These are phyloP conservation scores for Pyrgus malvae DNA, from an alignment of 2,888 invertebrate genomes.

Conservation along the genomic window DNA sequence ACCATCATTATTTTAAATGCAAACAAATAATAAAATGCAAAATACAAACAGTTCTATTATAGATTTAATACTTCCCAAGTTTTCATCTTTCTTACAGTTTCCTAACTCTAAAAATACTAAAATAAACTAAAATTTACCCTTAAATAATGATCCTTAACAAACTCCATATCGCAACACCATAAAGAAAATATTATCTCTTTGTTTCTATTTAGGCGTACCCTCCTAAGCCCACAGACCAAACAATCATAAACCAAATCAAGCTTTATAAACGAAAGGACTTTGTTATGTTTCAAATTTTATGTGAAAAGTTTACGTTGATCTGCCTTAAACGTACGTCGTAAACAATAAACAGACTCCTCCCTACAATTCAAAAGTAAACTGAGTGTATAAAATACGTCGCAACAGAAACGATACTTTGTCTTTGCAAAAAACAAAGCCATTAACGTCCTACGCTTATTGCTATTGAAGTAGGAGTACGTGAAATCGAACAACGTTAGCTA, in stretches of 20 bases:
- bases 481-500: conserved; percentile 49
- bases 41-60: too few relatives aligned
- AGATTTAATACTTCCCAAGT: too few relatives aligned
- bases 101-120: too few relatives aligned
- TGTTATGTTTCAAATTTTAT: conserved; percentile 17
- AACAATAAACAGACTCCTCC: conserved; percentile 10
- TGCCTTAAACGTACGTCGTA: conserved; percentile 6
- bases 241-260: conserved; percentile 10
- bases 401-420: conserved; percentile 4
- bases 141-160: too few relatives aligned
- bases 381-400: background rate
- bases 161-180: background rate
- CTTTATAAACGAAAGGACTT: conserved; percentile 4
- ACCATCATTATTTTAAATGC: too few relatives aligned
- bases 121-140: too few relatives aligned
- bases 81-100: too few relatives aligned
- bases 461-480: background rate
- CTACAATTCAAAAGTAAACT: conserved; percentile 4
- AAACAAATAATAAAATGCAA: too few relatives aligned
- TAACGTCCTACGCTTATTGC: conserved; percentile 6
- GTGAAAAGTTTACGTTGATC: conserved; percentile 9
- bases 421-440: conserved; percentile 13
- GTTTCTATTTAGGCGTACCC: background rate
- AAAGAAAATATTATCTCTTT: background rate
- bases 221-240: background rate